A percentile compares a stretch with the other conserved stretches of the same genome.
Evolutionary conservation across 2,797 vertebrate species (phyloP).

Genomic region (Acridotheres tristis): DNA sequence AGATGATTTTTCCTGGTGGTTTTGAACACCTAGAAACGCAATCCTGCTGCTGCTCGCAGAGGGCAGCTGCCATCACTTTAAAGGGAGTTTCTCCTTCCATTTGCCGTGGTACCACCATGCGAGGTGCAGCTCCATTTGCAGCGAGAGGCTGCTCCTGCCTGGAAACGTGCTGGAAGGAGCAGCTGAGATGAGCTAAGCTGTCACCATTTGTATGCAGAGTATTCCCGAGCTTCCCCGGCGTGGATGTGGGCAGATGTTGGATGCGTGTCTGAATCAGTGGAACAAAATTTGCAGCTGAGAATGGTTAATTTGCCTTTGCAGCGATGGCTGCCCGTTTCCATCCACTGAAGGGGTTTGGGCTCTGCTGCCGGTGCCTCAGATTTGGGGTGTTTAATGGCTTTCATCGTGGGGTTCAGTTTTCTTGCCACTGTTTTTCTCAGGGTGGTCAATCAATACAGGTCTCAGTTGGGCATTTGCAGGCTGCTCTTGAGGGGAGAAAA

Average conservation of each 20-base stretch:
- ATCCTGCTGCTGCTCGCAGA: neutral
- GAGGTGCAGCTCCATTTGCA: slow-evolving; percentile 63
- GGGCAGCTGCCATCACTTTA: slow-evolving; percentile 35
- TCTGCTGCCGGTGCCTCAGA: neutral
- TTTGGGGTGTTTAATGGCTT: neutral
- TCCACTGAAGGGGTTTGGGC: neutral
- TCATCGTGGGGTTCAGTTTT: neutral
- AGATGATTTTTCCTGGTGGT: neutral
- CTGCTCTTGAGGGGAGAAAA: neutral
- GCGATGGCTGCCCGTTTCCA: neutral
- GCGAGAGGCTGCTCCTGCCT: slow-evolving; percentile 13
- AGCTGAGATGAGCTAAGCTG: slow-evolving; percentile 43
- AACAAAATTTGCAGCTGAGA: neutral
- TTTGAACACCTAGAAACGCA: neutral
- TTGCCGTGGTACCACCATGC: slow-evolving; percentile 27
- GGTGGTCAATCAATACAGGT: neutral
- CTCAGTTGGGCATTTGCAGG: neutral
- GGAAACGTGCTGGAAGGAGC: neutral
- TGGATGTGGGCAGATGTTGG: slow-evolving; percentile 8
- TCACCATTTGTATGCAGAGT: neutral
- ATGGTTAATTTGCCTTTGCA: neutral
- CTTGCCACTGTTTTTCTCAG: neutral
- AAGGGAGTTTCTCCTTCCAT: slow-evolving; percentile 63
- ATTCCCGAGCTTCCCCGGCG: neutral
- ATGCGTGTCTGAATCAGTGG: neutral